Conservation (phyloP, 2,797 vertebrate genomes). For the Scolopax bukidnonensis region DNA sequence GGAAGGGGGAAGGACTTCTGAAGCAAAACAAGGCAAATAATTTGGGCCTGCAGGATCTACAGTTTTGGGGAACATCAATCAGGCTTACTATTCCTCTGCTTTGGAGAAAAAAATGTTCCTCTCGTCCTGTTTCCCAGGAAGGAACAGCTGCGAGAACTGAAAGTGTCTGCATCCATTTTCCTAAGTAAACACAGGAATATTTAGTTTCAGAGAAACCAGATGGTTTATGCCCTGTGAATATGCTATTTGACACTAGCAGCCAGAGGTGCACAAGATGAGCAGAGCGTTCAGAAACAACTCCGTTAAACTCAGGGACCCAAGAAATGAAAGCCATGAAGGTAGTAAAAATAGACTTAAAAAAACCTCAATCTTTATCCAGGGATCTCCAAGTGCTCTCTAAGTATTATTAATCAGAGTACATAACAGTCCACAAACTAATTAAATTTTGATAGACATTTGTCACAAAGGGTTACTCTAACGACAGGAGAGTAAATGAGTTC, state of each 20-base stretch:
- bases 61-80: conserved; percentile 11
- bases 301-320: background rate
- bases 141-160: conserved; percentile 50
- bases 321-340: background rate
- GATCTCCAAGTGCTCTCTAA: background rate
- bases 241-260: conserved; percentile 48
- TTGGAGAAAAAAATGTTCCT: conserved; percentile 3
- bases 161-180: conserved; percentile 53
- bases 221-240: conserved; percentile 24
- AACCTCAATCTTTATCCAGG: background rate
- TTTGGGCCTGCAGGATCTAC: conserved; percentile 30
- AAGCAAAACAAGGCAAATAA: conserved; percentile 30
- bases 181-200: conserved; percentile 45
- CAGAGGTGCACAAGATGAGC: background rate
- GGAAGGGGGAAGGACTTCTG: background rate
- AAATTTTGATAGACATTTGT: background rate
- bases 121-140: conserved; percentile 16
- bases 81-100: conserved; percentile 28
- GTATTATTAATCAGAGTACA: background rate
- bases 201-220: conserved; percentile 50
- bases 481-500: background rate
- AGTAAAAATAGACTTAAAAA: background rate
- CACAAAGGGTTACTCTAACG: background rate
- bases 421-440: background rate
- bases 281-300: background rate